Percentiles rank a stretch among this genome's conserved stretches.
phyloP scores from a whole-genome alignment of 1,140 invertebrate genomes.

The Rhyzopertha dominica region DNA sequence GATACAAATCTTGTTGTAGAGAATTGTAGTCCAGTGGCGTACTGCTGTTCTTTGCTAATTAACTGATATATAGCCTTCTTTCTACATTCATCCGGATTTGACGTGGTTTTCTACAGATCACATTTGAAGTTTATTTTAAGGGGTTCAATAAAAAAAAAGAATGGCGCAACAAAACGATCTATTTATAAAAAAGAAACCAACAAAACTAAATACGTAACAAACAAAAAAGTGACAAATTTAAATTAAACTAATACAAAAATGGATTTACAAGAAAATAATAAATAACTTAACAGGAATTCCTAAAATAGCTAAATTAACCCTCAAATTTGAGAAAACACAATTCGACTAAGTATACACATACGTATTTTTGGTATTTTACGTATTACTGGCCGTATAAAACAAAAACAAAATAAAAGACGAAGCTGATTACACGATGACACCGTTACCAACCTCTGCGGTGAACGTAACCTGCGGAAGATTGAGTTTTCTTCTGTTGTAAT shows the following conservation, averaged over 20 bases:
- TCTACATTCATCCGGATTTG: conserved; percentile 48
- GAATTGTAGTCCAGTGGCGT: conserved; percentile 66
- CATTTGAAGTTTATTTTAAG: background rate
- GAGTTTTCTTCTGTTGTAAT: conserved; percentile 55
- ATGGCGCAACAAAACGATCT: too few relatives aligned
- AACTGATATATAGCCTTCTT: conserved; percentile 56
- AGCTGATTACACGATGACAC: conserved; percentile 59
- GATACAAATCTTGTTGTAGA: conserved; percentile 68
- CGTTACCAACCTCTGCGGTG: conserved; percentile 77
- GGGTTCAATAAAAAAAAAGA: too few relatives aligned
- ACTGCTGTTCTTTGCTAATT: conserved; percentile 64
- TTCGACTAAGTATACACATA: too few relatives aligned
- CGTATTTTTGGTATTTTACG: too few relatives aligned
- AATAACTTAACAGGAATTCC: too few relatives aligned
- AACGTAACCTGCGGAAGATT: conserved; percentile 76
- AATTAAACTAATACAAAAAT: too few relatives aligned
- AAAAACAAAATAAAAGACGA: too few relatives aligned
- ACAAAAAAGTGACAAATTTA: conserved; percentile 47
- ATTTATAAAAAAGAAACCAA: conserved; percentile 23
- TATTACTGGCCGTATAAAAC: background rate
- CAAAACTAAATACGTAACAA: conserved; percentile 48
- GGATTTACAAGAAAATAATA: too few relatives aligned
- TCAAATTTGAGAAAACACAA: too few relatives aligned
- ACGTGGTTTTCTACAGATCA: conserved; percentile 37
- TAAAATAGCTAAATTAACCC: too few relatives aligned